Evolutionary conservation across 2,888 invertebrate genomes (phyloP).

Genomic region (Neuroscelio doddi): DNA sequence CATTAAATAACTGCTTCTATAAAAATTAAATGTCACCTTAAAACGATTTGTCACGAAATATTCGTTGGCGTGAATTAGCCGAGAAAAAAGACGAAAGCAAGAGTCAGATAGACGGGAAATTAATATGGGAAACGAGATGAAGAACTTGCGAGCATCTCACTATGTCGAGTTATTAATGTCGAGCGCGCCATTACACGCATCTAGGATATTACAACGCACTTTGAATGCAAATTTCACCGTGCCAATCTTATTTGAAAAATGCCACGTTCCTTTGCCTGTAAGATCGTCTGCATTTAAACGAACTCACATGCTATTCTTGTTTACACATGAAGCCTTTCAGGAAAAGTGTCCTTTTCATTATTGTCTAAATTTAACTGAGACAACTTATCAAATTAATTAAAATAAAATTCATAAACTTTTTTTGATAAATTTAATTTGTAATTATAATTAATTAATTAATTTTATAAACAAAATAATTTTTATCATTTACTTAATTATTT

Average conservation of each 20-base stretch:
- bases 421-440: no score
- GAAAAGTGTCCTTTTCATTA: not conserved
- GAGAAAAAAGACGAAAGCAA: slow-evolving; percentile 24
- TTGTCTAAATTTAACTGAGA: no score
- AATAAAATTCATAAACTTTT: no score
- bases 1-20: no score
- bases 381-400: no score
- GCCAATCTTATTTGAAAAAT: slow-evolving; percentile 62
- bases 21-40: no score
- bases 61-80: slow-evolving; percentile 26
- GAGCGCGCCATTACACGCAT: slow-evolving; percentile 39
- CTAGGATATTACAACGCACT: slow-evolving; percentile 43
- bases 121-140: slow-evolving; percentile 36
- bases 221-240: slow-evolving; percentile 42
- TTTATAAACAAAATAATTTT: no score
- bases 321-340: slow-evolving; percentile 31
- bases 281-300: slow-evolving; percentile 42
- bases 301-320: slow-evolving; percentile 27
- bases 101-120: slow-evolving; percentile 25
- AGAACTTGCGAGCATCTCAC: slow-evolving; percentile 20
- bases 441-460: no score
- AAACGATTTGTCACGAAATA: slow-evolving; percentile 13
- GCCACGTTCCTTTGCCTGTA: slow-evolving; percentile 54
- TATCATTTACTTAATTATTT: no score
- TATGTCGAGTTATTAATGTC: slow-evolving; percentile 39